Percentiles rank a stretch among this genome's conserved stretches.
Conservation (phyloP, 2,888 invertebrate species). For the Lasiommata megera region DNA sequence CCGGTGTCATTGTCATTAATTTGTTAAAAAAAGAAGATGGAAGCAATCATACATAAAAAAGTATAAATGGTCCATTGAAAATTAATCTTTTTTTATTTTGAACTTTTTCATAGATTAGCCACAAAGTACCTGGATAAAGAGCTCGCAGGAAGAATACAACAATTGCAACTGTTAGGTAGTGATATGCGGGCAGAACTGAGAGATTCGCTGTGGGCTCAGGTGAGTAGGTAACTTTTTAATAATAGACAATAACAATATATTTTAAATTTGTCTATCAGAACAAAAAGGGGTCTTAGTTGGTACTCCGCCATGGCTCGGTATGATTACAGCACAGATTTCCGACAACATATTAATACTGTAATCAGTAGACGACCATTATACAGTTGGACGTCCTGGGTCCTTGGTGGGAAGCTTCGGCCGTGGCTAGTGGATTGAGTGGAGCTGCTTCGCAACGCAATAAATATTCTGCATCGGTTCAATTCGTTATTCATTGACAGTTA, state of each 20-base stretch:
- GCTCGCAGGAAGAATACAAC: constrained; percentile 90
- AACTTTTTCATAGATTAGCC: constrained; percentile 80
- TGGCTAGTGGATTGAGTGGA: too few species aligned
- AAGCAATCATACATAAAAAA: too few species aligned
- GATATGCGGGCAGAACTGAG: constrained; percentile 90
- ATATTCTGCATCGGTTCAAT: too few species aligned
- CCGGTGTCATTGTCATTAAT: too few species aligned
- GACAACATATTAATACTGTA: not conserved
- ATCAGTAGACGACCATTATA: too few species aligned
- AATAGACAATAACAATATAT: not conserved
- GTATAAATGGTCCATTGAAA: not conserved
- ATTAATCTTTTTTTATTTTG: not conserved
- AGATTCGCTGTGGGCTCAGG: constrained; percentile 88
- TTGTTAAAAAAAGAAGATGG: too few species aligned
- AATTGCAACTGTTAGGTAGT: constrained; percentile 89
- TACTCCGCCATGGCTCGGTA: not conserved
- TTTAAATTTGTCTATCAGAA: not conserved
- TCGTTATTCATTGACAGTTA: too few species aligned
- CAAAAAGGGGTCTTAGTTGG: not conserved
- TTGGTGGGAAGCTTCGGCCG: too few species aligned
- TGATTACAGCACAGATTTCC: not conserved
- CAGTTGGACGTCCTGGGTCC: too few species aligned
- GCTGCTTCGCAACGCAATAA: too few species aligned
- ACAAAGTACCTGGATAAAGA: constrained; percentile 94
- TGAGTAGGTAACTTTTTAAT: constrained; percentile 44